Evolutionary conservation across 2,797 vertebrate species (phyloP).

Genomic region (Botia kubotai): DNA sequence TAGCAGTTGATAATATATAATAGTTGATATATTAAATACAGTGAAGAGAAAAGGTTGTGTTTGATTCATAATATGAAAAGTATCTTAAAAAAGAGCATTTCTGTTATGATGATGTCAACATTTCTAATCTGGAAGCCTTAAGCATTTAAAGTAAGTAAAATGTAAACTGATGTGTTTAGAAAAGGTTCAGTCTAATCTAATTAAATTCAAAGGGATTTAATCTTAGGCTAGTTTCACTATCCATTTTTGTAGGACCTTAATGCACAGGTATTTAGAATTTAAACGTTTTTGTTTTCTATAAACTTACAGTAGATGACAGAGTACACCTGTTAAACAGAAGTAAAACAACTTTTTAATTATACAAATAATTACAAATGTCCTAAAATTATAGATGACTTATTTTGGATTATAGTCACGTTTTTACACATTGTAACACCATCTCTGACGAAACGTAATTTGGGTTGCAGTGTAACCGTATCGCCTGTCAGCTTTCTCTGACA

Average conservation of each 20-base stretch:
- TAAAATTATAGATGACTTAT: conserved; percentile 1
- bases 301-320: neutral
- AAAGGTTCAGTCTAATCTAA: too few relatives aligned
- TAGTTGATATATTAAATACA: too few relatives aligned
- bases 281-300: neutral
- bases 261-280: neutral
- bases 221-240: neutral
- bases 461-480: conserved; percentile 50
- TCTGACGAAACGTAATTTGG: conserved; percentile 24
- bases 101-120: conserved; percentile 1
- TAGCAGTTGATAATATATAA: too few relatives aligned
- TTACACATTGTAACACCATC: conserved; percentile 35
- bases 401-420: conserved; percentile 19
- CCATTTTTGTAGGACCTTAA: neutral
- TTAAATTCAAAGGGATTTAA: neutral
- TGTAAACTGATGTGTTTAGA: neutral
- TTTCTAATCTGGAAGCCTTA: neutral
- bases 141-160: neutral
- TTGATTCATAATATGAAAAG: too few relatives aligned
- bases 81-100: neutral
- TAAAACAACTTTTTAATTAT: neutral
- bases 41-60: too few relatives aligned
- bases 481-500: conserved; percentile 50
- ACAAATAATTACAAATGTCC: neutral
- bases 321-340: neutral